Evolutionary conservation across 2,797 vertebrate genomes (phyloP).

Genomic region (Gymnocypris eckloni): DNA sequence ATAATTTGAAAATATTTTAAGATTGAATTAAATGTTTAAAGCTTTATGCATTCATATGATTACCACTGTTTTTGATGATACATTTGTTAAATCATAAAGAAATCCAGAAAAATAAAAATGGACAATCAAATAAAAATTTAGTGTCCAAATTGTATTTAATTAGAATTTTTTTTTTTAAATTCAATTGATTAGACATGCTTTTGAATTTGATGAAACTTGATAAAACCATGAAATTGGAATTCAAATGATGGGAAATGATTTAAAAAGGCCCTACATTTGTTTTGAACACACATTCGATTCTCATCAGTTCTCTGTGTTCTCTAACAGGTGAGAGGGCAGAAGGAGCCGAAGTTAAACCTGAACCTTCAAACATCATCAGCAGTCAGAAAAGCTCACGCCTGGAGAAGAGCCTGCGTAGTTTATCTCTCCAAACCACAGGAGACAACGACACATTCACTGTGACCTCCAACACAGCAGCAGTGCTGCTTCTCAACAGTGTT

Average conservation of each 20-base stretch:
- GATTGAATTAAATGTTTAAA: not conserved
- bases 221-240: not conserved
- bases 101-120: too few species aligned
- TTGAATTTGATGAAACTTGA: not conserved
- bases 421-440: constrained; percentile 69
- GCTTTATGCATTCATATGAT: too few species aligned
- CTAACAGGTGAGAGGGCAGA: constrained; percentile 77
- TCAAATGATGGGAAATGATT: not conserved
- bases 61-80: not conserved
- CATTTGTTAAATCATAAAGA: not conserved
- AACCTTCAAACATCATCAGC: constrained; percentile 24
- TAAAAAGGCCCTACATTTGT: not conserved
- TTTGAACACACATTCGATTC: not conserved
- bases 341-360: constrained; percentile 71
- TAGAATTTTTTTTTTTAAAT: too few species aligned
- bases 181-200: too few species aligned
- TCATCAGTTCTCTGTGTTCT: not conserved
- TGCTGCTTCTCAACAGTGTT: constrained; percentile 70
- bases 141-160: not conserved
- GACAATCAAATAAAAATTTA: too few species aligned
- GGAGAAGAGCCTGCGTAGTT: constrained; percentile 69
- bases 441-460: constrained; percentile 66
- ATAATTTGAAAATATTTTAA: not conserved
- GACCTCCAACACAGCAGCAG: constrained; percentile 74
- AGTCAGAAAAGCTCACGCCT: constrained; percentile 55